These are phyloP conservation scores for Acanthurus leucopareius DNA, from an alignment of 2,797 vertebrate species.

Conservation along the genomic window DNA sequence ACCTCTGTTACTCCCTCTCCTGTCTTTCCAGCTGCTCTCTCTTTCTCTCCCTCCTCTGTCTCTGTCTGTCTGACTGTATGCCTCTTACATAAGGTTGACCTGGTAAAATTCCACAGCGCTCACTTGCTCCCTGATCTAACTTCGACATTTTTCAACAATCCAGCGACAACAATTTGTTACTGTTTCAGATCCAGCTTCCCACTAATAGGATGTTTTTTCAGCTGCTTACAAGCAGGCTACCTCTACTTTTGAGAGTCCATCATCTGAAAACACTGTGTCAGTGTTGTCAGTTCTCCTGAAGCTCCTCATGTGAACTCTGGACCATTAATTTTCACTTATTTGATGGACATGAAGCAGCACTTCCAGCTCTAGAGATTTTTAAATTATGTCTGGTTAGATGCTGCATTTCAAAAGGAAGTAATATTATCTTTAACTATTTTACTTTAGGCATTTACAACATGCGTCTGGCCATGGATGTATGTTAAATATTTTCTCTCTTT, in stretches of 20 bases:
- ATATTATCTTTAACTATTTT: background rate
- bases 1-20: slow-evolving; percentile 15
- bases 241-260: slow-evolving; percentile 55
- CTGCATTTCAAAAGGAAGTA: slow-evolving; percentile 8
- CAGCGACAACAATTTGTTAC: slow-evolving; percentile 75
- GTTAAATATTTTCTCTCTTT: background rate
- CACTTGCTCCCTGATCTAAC: slow-evolving; percentile 46
- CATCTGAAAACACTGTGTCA: slow-evolving; percentile 58
- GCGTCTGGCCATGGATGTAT: background rate
- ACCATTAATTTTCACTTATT: slow-evolving; percentile 18
- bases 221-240: slow-evolving; percentile 78
- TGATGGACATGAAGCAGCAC: slow-evolving; percentile 30
- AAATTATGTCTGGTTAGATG: background rate
- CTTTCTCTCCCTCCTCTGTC: slow-evolving; percentile 12
- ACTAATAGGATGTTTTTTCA: slow-evolving; percentile 81
- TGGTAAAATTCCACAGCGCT: slow-evolving; percentile 79
- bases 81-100: slow-evolving; percentile 77
- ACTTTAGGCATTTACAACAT: background rate
- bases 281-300: slow-evolving; percentile 52
- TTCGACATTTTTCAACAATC: slow-evolving; percentile 61
- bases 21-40: background rate
- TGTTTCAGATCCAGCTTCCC: slow-evolving; percentile 74
- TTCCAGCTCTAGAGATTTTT: slow-evolving; percentile 13
- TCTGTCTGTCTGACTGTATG: slow-evolving; percentile 42
- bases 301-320: slow-evolving; percentile 21